These are phyloP conservation scores for Carcinoscorpius rotundicauda DNA, from an alignment of 1,140 invertebrate genomes.

Conservation along the genomic window DNA sequence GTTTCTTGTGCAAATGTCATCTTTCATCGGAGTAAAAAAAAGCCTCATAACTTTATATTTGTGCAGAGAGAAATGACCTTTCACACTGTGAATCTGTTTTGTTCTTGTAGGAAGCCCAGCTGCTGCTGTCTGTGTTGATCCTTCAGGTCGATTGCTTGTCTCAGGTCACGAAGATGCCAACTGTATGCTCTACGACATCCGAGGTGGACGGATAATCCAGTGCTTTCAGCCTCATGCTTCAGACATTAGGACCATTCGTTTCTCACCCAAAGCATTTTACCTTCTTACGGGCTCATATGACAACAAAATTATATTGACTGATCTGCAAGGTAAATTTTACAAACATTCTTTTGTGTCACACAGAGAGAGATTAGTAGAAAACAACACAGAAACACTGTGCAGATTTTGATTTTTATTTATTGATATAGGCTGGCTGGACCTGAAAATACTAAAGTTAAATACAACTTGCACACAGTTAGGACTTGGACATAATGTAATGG, in stretches of 20 bases:
- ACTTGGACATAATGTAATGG: too few species aligned
- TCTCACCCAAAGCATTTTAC: slow-evolving; percentile 95
- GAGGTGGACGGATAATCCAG: slow-evolving; percentile 81
- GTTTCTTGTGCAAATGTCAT: too few species aligned
- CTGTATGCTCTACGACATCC: slow-evolving; percentile 87
- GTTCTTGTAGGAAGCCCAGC: slow-evolving; percentile 65
- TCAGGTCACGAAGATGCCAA: slow-evolving; percentile 94
- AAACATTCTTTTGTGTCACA: too few species aligned
- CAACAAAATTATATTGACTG: slow-evolving; percentile 82
- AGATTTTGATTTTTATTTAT: too few species aligned
- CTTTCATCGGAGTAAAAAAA: too few species aligned
- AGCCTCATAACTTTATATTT: too few species aligned
- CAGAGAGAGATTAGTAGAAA: too few species aligned
- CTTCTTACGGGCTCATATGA: slow-evolving; percentile 93
- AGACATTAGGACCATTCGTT: slow-evolving; percentile 90
- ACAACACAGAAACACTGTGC: too few species aligned
- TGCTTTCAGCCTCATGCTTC: slow-evolving; percentile 86
- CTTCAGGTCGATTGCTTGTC: slow-evolving; percentile 84
- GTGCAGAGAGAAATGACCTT: too few species aligned
- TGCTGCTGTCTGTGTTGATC: slow-evolving; percentile 89
- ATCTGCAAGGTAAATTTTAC: slow-evolving; percentile 59
- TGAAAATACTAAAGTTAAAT: too few species aligned
- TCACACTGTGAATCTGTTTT: background rate
- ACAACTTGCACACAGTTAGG: too few species aligned
- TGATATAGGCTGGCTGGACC: too few species aligned